Evolutionary conservation across 2,888 invertebrate species (phyloP).

Genomic region (Lasioglossum calceatum): DNA sequence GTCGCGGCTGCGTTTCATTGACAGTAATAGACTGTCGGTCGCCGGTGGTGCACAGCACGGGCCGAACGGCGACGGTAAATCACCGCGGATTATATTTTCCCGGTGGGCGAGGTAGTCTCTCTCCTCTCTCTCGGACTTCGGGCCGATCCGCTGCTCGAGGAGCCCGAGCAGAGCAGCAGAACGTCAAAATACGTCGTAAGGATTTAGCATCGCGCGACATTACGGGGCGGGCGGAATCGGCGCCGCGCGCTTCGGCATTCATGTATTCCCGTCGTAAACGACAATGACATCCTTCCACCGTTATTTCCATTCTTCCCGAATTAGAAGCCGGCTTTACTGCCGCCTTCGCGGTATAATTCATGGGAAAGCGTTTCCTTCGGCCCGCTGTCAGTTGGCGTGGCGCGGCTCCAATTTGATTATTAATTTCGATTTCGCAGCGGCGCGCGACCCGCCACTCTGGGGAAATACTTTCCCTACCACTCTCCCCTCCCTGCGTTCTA

Average conservation of each 20-base stretch:
- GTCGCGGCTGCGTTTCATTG: slow-evolving; percentile 64
- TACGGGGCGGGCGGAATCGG: slow-evolving; percentile 10
- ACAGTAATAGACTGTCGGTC: slow-evolving; percentile 69
- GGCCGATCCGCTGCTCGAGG: not conserved
- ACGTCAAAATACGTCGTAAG: slow-evolving; percentile 66
- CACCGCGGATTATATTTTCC: slow-evolving; percentile 65
- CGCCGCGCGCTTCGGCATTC: slow-evolving; percentile 27
- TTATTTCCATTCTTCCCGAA: slow-evolving; percentile 62
- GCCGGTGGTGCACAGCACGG: slow-evolving; percentile 37
- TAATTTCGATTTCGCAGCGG: slow-evolving; percentile 44
- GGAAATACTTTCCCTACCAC: slow-evolving; percentile 11
- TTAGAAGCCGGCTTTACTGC: slow-evolving; percentile 45
- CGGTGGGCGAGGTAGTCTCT: slow-evolving; percentile 17
- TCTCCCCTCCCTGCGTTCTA: not conserved
- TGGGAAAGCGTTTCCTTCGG: slow-evolving; percentile 7
- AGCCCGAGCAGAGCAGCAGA: not conserved
- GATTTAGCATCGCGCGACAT: slow-evolving; percentile 59
- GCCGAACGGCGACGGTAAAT: slow-evolving; percentile 59
- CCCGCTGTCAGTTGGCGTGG: slow-evolving; percentile 28
- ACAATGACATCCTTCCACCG: slow-evolving; percentile 59
- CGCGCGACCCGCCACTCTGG: not conserved
- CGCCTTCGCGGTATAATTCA: slow-evolving; percentile 44
- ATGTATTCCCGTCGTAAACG: slow-evolving; percentile 65
- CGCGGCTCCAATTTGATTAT: slow-evolving; percentile 58
- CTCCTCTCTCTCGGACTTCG: not conserved